These are phyloP conservation scores for Athrips mouffetella DNA, from an alignment of 2,888 invertebrate species.

Conservation along the genomic window DNA sequence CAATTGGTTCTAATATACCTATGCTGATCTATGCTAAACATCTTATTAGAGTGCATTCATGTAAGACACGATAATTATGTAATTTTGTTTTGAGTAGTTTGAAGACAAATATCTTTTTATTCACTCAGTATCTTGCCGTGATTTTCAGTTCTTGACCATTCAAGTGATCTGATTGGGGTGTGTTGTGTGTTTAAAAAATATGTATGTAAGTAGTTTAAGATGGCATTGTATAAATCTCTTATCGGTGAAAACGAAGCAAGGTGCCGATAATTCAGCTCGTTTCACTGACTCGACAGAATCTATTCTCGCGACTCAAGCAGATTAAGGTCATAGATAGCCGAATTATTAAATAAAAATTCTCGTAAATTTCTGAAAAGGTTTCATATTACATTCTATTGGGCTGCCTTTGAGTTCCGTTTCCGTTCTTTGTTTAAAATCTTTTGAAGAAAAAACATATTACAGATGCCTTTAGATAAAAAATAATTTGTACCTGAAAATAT, in stretches of 20 bases:
- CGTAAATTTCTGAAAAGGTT: background rate
- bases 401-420: background rate
- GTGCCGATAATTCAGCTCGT: conserved; percentile 58
- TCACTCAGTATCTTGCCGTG: too few relatives aligned
- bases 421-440: background rate
- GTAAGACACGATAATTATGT: too few relatives aligned
- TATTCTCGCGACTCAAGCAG: conserved; percentile 48
- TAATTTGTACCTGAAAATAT: background rate
- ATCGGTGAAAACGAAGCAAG: conserved; percentile 28
- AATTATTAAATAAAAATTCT: conserved; percentile 41
- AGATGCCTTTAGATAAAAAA: background rate
- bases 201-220: background rate
- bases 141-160: too few relatives aligned
- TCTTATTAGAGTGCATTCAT: too few relatives aligned
- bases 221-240: background rate
- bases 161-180: too few relatives aligned
- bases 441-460: background rate
- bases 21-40: too few relatives aligned
- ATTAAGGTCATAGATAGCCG: conserved; percentile 50
- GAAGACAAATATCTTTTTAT: too few relatives aligned
- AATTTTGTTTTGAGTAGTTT: too few relatives aligned
- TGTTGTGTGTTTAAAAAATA: background rate
- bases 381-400: background rate
- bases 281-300: conserved; percentile 52
- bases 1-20: too few relatives aligned